phyloP scores from a whole-genome alignment of 2,888 invertebrate genomes.

The Aproaerema taeniolella region DNA sequence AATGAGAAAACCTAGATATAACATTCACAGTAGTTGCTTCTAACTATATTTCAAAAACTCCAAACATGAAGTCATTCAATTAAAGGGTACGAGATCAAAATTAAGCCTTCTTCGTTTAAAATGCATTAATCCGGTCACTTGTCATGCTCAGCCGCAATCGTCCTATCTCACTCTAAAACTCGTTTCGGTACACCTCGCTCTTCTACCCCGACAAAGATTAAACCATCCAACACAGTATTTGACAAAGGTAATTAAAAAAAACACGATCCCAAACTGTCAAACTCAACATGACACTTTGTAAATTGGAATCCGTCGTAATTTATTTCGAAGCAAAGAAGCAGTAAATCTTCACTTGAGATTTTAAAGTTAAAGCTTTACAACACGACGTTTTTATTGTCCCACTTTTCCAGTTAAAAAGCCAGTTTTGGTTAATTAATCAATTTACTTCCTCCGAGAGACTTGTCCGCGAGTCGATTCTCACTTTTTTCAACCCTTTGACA shows the following conservation, averaged over 20 bases:
- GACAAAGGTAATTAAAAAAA: conserved; percentile 40
- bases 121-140: conserved; percentile 76
- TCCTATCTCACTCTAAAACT: conserved; percentile 62
- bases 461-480: conserved; percentile 25
- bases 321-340: conserved; percentile 30
- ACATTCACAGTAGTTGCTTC: conserved; percentile 4
- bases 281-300: conserved; percentile 43
- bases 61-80: conserved; percentile 57
- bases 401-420: conserved; percentile 12
- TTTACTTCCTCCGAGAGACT: conserved; percentile 28
- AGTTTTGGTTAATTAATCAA: conserved; percentile 24
- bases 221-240: conserved; percentile 34
- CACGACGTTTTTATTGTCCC: conserved; percentile 15
- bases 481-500: conserved; percentile 36
- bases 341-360: conserved; percentile 36
- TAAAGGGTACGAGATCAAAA: conserved; percentile 64
- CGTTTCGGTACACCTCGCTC: conserved; percentile 52
- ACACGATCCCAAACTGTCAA: conserved; percentile 28
- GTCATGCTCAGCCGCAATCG: conserved; percentile 58
- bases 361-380: conserved; percentile 31
- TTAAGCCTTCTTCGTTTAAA: conserved; percentile 76
- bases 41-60: conserved; percentile 23
- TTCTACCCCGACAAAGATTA: conserved; percentile 59
- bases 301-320: conserved; percentile 42
- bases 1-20: no score